Conservation (phyloP, 2,797 vertebrate genomes). For the Peromyscus aztecus region DNA sequence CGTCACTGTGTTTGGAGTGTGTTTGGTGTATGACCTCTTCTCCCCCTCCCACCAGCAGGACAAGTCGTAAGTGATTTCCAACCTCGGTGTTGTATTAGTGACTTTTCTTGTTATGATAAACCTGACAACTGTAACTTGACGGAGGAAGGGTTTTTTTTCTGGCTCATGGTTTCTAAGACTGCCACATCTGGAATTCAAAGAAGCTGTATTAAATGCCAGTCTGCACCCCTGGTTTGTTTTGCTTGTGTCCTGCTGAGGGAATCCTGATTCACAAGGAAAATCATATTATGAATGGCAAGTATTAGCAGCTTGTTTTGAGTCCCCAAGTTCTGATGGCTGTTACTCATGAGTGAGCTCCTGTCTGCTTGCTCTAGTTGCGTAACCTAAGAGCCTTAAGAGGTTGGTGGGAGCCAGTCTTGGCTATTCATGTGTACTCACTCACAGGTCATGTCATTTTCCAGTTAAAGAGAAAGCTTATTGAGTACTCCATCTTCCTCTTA, state of each 20-base stretch:
- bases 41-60: constrained; percentile 92
- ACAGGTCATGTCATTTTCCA: background rate
- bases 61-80: constrained; percentile 89
- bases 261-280: background rate
- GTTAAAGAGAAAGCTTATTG: background rate
- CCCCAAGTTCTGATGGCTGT: background rate
- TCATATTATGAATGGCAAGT: background rate
- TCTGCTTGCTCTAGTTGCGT: background rate
- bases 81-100: background rate
- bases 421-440: background rate
- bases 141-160: background rate
- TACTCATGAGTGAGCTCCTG: background rate
- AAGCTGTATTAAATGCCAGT: background rate
- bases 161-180: background rate
- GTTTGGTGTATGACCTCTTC: constrained; percentile 95
- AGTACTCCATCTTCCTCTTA: background rate
- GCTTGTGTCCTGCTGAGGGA: background rate
- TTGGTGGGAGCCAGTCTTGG: background rate
- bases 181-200: background rate
- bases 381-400: background rate
- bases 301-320: constrained; percentile 17
- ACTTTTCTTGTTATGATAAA: background rate
- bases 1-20: constrained; percentile 97
- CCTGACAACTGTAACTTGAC: too few relatives aligned
- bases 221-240: background rate